A percentile compares a stretch with the other conserved stretches of the same genome.
Conservation (phyloP, 2,797 vertebrate genomes). For the Propithecus perrieri region DNA sequence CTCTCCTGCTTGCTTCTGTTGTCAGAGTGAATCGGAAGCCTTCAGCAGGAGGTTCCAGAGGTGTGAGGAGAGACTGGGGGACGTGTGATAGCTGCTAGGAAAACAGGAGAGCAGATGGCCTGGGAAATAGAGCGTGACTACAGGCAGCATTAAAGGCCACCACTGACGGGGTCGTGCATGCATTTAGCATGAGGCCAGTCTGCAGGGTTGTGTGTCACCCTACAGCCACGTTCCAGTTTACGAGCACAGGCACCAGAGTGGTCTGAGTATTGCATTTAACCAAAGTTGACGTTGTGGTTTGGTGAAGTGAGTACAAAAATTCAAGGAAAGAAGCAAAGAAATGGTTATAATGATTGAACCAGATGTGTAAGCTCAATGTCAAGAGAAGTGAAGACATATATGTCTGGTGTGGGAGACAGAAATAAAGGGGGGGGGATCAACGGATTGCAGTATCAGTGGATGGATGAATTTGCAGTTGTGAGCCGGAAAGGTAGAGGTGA, state of each 20-base stretch:
- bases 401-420: neutral
- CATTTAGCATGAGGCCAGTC: neutral
- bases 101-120: neutral
- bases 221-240: neutral
- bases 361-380: neutral
- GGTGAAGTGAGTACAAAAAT: neutral
- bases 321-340: neutral
- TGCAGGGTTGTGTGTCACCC: neutral
- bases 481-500: neutral
- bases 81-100: neutral
- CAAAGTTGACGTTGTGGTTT: neutral
- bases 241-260: neutral
- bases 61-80: neutral
- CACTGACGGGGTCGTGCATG: neutral
- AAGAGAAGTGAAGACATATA: neutral
- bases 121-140: neutral
- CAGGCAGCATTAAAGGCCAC: neutral
- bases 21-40: neutral
- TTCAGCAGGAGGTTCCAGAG: neutral
- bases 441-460: neutral
- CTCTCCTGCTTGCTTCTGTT: neutral
- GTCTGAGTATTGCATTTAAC: neutral
- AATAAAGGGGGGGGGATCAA: neutral
- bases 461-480: neutral
- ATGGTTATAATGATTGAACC: neutral